Conservation (phyloP, 2,888 invertebrate species). For the Lordiphosa fenestrarum region DNA sequence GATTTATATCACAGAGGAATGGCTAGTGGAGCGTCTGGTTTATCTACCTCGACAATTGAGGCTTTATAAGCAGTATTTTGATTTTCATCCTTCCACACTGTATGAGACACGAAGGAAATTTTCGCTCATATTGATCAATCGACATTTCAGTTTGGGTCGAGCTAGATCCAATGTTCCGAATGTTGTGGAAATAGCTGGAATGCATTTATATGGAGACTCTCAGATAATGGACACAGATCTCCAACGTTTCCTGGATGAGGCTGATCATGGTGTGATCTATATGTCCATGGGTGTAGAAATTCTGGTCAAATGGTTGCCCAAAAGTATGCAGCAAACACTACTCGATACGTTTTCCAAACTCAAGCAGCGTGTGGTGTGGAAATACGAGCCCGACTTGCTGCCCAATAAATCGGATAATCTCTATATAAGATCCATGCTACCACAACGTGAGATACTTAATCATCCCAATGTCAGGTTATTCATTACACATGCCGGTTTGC, state of each 20-base stretch:
- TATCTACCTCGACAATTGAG: neutral
- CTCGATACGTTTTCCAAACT: constrained; percentile 31
- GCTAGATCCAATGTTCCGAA: constrained; percentile 49
- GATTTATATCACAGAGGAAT: constrained; percentile 9
- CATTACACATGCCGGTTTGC: constrained; percentile 81
- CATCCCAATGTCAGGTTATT: constrained; percentile 81
- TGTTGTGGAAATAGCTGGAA: constrained; percentile 57
- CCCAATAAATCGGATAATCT: constrained; percentile 55
- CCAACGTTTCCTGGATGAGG: constrained; percentile 58
- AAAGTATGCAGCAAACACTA: constrained; percentile 41
- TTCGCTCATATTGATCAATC: constrained; percentile 66
- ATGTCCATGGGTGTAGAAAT: constrained; percentile 79
- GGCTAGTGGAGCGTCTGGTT: constrained; percentile 4
- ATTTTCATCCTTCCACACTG: constrained; percentile 5
- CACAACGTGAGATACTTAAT: constrained; percentile 80
- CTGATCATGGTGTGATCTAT: constrained; percentile 78
- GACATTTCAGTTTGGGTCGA: constrained; percentile 51
- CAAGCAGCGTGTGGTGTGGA: constrained; percentile 75
- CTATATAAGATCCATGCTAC: constrained; percentile 45
- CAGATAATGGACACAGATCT: constrained; percentile 37
- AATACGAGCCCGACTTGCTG: constrained; percentile 71
- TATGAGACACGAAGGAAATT: constrained; percentile 47
- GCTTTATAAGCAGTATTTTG: constrained; percentile 26
- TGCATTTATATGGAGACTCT: constrained; percentile 37
- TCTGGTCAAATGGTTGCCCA: constrained; percentile 46